These are phyloP conservation scores for Platanista minor DNA, from an alignment of 2,113 vertebrate genomes.

Conservation along the genomic window DNA sequence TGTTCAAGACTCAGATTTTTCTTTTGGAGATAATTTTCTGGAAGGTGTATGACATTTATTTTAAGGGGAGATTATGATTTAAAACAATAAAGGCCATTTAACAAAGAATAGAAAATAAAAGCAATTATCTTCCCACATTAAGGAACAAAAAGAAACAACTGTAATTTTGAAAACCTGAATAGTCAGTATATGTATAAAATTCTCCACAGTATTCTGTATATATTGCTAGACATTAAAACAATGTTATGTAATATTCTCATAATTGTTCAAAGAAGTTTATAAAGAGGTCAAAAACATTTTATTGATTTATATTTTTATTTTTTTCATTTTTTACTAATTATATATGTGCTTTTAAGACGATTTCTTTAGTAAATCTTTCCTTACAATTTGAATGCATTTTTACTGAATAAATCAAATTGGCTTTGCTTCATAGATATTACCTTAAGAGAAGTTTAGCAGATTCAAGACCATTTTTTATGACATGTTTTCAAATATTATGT, in stretches of 20 bases:
- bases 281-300: background rate
- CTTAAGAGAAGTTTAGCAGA: background rate
- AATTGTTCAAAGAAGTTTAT: background rate
- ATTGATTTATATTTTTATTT: background rate
- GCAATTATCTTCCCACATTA: background rate
- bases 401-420: background rate
- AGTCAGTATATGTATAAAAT: background rate
- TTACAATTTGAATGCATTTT: background rate
- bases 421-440: background rate
- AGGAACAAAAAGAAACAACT: background rate
- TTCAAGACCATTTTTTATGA: background rate
- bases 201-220: background rate
- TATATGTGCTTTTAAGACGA: background rate
- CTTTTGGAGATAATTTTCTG: background rate
- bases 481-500: background rate
- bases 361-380: background rate
- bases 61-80: background rate
- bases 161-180: background rate
- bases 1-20: background rate
- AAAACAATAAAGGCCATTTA: background rate
- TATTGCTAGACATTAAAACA: background rate
- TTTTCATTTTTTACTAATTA: background rate
- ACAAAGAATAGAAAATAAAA: background rate
- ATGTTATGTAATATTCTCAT: background rate
- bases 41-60: background rate